Percentiles rank a stretch among this genome's conserved stretches.
Evolutionary conservation across 2,797 vertebrate genomes (phyloP).

Genomic region (Sebastolobus alascanus): DNA sequence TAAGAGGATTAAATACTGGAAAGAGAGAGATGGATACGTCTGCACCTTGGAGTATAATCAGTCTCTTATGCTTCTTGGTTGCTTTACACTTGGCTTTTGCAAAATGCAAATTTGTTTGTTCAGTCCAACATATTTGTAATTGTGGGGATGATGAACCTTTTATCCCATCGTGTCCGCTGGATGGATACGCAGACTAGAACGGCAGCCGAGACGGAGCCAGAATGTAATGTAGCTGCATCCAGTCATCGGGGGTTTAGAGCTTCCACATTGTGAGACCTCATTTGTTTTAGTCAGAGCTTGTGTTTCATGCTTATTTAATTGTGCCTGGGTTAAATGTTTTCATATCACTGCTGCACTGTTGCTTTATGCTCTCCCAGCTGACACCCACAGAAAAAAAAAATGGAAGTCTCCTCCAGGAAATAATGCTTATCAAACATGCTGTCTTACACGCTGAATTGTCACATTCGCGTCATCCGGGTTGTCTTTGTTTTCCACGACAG

Average conservation of each 20-base stretch:
- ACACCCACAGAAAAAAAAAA: neutral
- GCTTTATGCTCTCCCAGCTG: neutral
- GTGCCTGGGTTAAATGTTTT: neutral
- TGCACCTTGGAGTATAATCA: too few species aligned
- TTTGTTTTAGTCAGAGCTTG: neutral
- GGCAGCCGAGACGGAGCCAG: neutral
- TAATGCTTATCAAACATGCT: neutral
- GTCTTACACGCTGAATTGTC: neutral
- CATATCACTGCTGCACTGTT: neutral
- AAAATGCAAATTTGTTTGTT: neutral
- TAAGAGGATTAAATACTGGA: too few species aligned
- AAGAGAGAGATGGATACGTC: too few species aligned
- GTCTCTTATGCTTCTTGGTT: too few species aligned
- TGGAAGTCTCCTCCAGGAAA: neutral
- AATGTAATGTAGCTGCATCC: neutral
- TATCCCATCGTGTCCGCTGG: too few species aligned
- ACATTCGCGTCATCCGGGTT: neutral
- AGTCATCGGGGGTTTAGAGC: neutral
- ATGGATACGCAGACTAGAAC: neutral
- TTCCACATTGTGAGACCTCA: neutral
- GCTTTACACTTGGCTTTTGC: too few species aligned
- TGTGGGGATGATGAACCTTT: neutral
- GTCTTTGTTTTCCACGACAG: constrained; percentile 33
- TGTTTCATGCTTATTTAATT: neutral
- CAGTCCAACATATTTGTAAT: too few species aligned